phyloP scores from a whole-genome alignment of 2,888 invertebrate genomes.

The Sinodicranocentrus sp. region DNA sequence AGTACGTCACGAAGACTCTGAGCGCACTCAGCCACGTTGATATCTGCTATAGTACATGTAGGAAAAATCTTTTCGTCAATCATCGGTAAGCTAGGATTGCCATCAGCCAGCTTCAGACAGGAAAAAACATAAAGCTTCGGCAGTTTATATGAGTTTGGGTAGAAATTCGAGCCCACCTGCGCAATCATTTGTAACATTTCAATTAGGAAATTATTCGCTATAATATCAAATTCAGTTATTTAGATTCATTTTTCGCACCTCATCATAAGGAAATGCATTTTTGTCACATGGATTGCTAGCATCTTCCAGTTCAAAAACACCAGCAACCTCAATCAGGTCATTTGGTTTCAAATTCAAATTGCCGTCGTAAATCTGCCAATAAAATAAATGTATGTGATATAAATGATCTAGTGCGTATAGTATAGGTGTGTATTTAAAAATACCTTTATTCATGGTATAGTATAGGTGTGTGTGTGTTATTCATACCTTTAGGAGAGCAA shows the following conservation, averaged over 20 bases:
- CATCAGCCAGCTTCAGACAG: constrained; percentile 19
- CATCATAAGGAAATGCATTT: background rate
- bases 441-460: too few species aligned
- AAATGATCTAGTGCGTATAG: background rate
- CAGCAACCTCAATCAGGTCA: constrained; percentile 14
- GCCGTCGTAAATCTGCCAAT: constrained; percentile 2
- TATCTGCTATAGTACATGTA: background rate
- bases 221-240: background rate
- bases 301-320: background rate
- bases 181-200: background rate
- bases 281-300: background rate
- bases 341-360: constrained; percentile 12
- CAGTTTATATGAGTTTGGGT: constrained; percentile 17
- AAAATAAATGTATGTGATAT: too few species aligned
- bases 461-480: too few species aligned
- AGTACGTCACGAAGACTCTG: constrained; percentile 18
- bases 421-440: background rate
- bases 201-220: background rate
- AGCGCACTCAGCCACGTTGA: background rate
- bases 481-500: constrained; percentile 40
- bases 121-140: constrained; percentile 51
- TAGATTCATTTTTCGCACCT: constrained; percentile 12
- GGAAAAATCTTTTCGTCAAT: constrained; percentile 38
- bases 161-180: background rate
- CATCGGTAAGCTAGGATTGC: constrained; percentile 24